A percentile compares a stretch with the other conserved stretches of the same genome.
Evolutionary conservation across 2,888 invertebrate genomes (phyloP).

Genomic region (Cephalotes varians): DNA sequence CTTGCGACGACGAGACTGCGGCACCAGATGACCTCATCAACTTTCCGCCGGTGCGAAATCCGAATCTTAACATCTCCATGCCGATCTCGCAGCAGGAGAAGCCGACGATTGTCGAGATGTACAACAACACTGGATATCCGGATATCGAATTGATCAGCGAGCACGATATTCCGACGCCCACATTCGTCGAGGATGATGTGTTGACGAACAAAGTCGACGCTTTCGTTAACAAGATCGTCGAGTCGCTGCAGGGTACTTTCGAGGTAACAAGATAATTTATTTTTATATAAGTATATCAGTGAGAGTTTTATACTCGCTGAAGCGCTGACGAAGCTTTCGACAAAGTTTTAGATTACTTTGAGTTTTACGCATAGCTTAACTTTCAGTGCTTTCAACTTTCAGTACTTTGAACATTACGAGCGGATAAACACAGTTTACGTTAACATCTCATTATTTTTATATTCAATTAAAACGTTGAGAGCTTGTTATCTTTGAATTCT

Average conservation of each 20-base stretch:
- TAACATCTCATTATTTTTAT: background rate
- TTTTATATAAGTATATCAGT: too few relatives aligned
- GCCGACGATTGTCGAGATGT: slow-evolving; percentile 84
- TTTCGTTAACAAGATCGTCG: slow-evolving; percentile 94
- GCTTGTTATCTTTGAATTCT: background rate
- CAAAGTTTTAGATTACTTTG: slow-evolving; percentile 8
- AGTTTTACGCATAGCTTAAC: background rate
- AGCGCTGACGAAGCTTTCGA: background rate
- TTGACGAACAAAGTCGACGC: slow-evolving; percentile 93
- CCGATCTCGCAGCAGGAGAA: slow-evolving; percentile 86
- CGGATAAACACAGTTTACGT: slow-evolving; percentile 3
- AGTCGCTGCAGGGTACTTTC: slow-evolving; percentile 94
- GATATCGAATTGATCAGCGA: slow-evolving; percentile 86
- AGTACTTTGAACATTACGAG: background rate
- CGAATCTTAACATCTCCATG: slow-evolving; percentile 91
- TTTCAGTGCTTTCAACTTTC: slow-evolving; percentile 27
- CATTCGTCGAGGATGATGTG: slow-evolving; percentile 92
- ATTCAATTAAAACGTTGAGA: background rate
- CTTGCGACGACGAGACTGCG: slow-evolving; percentile 89
- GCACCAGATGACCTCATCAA: slow-evolving; percentile 90
- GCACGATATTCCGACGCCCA: slow-evolving; percentile 91
- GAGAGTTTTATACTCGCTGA: background rate
- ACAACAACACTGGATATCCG: slow-evolving; percentile 85
- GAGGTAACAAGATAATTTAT: slow-evolving; percentile 56
- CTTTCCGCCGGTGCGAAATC: slow-evolving; percentile 95